Base-by-base conservation (phyloP, 2,113 vertebrate species). In the Lathamus discolor region DNA sequence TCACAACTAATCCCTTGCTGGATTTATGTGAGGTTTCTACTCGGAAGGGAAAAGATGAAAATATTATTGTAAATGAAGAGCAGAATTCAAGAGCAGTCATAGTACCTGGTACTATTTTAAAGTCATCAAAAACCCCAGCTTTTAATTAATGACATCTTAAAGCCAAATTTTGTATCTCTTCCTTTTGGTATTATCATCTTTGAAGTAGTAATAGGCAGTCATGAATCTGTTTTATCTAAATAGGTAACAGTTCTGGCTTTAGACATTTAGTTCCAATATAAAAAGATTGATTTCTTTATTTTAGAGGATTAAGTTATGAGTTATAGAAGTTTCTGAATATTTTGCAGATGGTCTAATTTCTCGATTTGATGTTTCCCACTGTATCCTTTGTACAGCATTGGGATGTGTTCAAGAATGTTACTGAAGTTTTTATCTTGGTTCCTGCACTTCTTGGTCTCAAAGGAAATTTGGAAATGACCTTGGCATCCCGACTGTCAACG, bases 381-480 rank as follows among this genome's bases (percentile, higher is more conserved):
- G 25, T 95, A 29, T 87, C 64, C 33, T 83, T 96, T 87, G 15
- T 74, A 46, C 97, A 99, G 99, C 99, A 99, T 31, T 99, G 99
- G 99, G 98, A 99, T 83, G 99, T 99, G 6, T 99, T 99, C 97
- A 98, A 96, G 97, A 98, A 98, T 91, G 98, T 99, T 92, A 99
- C 99, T 7, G 99, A 99, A 98, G 99, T 99, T 94, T 99, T 99
- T 97, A 99, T 99, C 97, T 98, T 99, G 97, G 99, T 99, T 81
- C 99, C 99, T 25, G 99, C 99, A 23, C 98, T 99, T 82, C 98
- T 99, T 72, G 99, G 99, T 64, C 99, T 99, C 83, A 99, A 99
- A 97, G 99, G 99, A 29, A 99, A 99, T 96, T 98, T 99, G 97
- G 99, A 99, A 98, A 99, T 99, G 99, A 99, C 99, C 2, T 97